Evolutionary conservation across 1,140 invertebrate genomes (phyloP), one percentile per base, ranked within the genome.

Genomic region (Kradibia gibbosae): DNA sequence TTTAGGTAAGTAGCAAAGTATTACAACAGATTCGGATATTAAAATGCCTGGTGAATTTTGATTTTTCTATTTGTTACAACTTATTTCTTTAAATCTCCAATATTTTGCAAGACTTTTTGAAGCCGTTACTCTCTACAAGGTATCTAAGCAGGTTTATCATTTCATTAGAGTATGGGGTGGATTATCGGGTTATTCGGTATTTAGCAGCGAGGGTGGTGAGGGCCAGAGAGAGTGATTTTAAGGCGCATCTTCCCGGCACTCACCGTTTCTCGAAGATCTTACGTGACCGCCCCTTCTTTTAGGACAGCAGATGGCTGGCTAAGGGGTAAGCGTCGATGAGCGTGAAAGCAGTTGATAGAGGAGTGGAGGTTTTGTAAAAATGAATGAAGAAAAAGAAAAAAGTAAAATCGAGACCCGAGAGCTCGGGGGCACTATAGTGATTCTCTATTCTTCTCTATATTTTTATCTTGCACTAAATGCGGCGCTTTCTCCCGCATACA

Each of bases 241-340:
- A 42, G 34, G 31, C 42, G 11, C 50, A 53, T 53, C 50, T 8
- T 53, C 50, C 22, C 45, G 22, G 17, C 77, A 48, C 48, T 31
- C 15, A 10, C 17, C 70, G 70, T 42, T 42, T 20, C 28, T 45
- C 67, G 67, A 36, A 34, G n/a, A 53, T 70, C 78, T 72, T 48
- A 0, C 31, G 42, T 42, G 84, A 86, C 86, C 87, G 88, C 87
- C 90, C 90, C 89, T 90, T 89, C 88, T 88, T 78, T 20, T 11
- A 25, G 39, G 86, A 71, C 86, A 86, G 90, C 90, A 91, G 90
- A 90, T 91, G 90, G 90, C 90, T 86, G 89, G 90, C 90, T 86
- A 91, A 91, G 90, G 90, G 90, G 90, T 91, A 91, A 91, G 90
- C 25, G 3, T 87, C 42, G 71, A 86, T 84, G 84, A 85, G 84